These are phyloP conservation scores for Chymomyza procnemis DNA, from an alignment of 2,888 invertebrate genomes.

Conservation along the genomic window DNA sequence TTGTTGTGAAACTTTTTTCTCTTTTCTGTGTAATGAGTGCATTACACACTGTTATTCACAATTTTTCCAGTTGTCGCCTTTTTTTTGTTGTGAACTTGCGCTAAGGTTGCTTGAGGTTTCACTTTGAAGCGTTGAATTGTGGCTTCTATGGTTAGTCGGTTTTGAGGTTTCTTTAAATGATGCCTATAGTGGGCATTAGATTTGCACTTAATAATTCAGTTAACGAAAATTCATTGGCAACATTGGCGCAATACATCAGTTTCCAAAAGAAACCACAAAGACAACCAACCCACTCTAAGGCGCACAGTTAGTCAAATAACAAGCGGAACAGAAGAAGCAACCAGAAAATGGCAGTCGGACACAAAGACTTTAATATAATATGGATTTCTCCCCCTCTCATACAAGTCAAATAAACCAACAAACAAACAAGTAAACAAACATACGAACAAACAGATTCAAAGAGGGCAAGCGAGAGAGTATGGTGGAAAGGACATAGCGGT, in stretches of 20 bases:
- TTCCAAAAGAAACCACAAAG: neutral
- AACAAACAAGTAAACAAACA: conserved; percentile 67
- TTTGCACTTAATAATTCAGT: neutral
- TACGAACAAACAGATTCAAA: conserved; percentile 57
- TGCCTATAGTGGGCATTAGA: neutral
- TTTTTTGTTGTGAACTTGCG: neutral
- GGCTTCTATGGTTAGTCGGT: conserved; percentile 4
- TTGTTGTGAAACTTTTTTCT: conserved; percentile 19
- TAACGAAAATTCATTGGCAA: neutral
- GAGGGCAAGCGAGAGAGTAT: conserved; percentile 42
- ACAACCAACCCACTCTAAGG: neutral
- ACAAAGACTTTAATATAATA: conserved; percentile 46
- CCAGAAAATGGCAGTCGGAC: conserved; percentile 5
- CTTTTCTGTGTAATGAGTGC: conserved; percentile 66
- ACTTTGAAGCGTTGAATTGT: conserved; percentile 13
- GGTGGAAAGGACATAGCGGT: neutral
- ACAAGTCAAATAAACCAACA: conserved; percentile 17
- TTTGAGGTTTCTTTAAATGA: neutral
- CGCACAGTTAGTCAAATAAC: conserved; percentile 29
- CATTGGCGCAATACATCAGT: neutral
- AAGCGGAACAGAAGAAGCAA: neutral
- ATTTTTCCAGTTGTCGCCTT: conserved; percentile 41
- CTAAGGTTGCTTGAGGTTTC: no score
- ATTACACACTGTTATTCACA: conserved; percentile 65
- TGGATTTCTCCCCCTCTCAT: conserved; percentile 34